These are phyloP conservation scores for Calephelis perditalis DNA, from an alignment of 2,888 invertebrate species.

Conservation along the genomic window DNA sequence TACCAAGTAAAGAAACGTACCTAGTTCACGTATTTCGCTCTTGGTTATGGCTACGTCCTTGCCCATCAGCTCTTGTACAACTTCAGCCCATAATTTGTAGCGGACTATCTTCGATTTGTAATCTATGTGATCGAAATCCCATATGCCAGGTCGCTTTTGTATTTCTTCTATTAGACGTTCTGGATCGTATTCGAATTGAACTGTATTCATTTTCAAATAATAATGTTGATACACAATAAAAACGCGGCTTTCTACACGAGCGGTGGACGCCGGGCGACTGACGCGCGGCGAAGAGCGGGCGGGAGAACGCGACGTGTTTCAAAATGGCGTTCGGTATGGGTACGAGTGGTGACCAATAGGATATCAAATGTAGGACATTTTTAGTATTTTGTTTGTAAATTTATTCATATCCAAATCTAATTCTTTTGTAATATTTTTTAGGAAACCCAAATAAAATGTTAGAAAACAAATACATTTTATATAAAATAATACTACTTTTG, in stretches of 20 bases:
- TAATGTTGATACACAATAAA: conserved; percentile 24
- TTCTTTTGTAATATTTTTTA: not conserved
- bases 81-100: conserved; percentile 55
- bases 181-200: conserved; percentile 70
- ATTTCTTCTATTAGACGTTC: conserved; percentile 62
- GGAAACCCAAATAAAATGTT: no score
- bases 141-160: conserved; percentile 61
- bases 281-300: conserved; percentile 54
- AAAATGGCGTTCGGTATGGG: conserved; percentile 51
- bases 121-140: conserved; percentile 56
- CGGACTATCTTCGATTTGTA: conserved; percentile 53
- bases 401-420: no score
- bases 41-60: conserved; percentile 53
- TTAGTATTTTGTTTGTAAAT: not conserved
- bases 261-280: conserved; percentile 64
- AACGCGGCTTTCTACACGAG: conserved; percentile 42
- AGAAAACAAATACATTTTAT: not conserved
- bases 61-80: conserved; percentile 57
- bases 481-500: not conserved
- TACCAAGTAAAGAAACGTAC: conserved; percentile 33
- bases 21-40: conserved; percentile 64
- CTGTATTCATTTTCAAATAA: conserved; percentile 28
- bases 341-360: conserved; percentile 31
- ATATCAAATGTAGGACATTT: conserved; percentile 7
- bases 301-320: conserved; percentile 56